phyloP scores from a whole-genome alignment of 2,888 invertebrate species.

The Apeira syringaria region DNA sequence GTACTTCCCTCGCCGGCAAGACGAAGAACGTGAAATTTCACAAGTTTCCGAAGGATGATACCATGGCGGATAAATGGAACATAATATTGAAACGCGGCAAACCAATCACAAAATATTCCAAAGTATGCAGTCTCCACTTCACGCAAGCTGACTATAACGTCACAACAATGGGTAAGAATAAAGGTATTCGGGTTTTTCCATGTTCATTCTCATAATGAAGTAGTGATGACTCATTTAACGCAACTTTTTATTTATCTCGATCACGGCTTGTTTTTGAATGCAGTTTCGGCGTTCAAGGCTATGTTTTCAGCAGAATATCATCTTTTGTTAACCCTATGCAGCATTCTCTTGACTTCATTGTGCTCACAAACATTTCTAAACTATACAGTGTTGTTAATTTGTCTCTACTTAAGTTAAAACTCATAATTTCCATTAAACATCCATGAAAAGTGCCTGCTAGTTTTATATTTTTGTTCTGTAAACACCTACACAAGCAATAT shows the following conservation, averaged over 20 bases:
- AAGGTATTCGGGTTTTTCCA: conserved; percentile 77
- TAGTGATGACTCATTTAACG: conserved; percentile 31
- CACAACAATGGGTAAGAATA: conserved; percentile 81
- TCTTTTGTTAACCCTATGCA: conserved; percentile 1
- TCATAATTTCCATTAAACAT: no score
- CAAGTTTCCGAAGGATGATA: conserved; percentile 69
- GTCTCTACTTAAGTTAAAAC: no score
- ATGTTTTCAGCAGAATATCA: conserved; percentile 7
- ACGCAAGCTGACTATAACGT: conserved; percentile 75
- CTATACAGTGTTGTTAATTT: no score
- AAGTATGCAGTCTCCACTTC: conserved; percentile 79
- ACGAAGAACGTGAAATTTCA: conserved; percentile 81
- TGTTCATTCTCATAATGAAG: conserved; percentile 48
- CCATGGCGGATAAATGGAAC: conserved; percentile 75
- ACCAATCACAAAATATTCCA: conserved; percentile 78
- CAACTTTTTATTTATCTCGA: conserved; percentile 16
- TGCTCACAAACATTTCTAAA: no score
- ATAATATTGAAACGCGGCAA: conserved; percentile 71
- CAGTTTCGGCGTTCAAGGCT: conserved; percentile 15
- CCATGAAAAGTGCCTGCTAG: no score
- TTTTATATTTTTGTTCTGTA: no score
- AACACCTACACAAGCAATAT: no score
- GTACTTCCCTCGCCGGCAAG: conserved; percentile 80
- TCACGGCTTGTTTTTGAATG: conserved; percentile 14
- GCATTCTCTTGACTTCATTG: neutral